These are phyloP conservation scores for Drosophila stalkeri DNA, from an alignment of 2,888 invertebrate species.

Conservation along the genomic window DNA sequence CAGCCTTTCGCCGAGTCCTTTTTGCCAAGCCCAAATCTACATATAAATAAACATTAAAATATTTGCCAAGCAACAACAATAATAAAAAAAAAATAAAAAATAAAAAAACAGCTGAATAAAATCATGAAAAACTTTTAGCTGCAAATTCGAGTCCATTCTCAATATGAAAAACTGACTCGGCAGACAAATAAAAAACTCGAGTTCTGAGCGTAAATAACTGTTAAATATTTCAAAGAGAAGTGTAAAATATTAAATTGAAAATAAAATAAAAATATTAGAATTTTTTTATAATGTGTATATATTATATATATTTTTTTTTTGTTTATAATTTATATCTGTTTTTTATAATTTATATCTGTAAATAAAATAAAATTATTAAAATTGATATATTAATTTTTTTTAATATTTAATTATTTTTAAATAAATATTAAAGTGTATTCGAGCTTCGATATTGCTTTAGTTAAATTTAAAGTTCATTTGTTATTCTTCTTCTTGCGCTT, in stretches of 20 bases:
- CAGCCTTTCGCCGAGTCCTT: slow-evolving; percentile 58
- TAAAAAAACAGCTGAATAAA: slow-evolving; percentile 24
- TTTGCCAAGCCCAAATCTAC: slow-evolving; percentile 70
- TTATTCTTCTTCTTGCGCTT: slow-evolving; percentile 18
- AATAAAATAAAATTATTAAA: no score
- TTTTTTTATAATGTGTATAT: no score
- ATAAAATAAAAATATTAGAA: not conserved
- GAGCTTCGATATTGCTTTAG: slow-evolving; percentile 1
- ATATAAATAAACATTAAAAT: slow-evolving; percentile 84
- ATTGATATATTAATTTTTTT: not conserved
- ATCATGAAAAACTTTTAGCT: slow-evolving; percentile 24
- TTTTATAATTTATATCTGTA: no score
- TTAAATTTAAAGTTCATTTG: slow-evolving; percentile 19
- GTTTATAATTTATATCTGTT: no score
- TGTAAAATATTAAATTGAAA: not conserved
- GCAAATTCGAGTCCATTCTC: slow-evolving; percentile 27
- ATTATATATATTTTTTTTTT: no score
- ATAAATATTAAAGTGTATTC: slow-evolving; percentile 24
- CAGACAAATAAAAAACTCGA: not conserved
- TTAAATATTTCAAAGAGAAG: not conserved
- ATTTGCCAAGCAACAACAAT: slow-evolving; percentile 55
- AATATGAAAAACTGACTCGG: slow-evolving; percentile 15
- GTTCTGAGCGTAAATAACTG: not conserved
- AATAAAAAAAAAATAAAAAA: slow-evolving; percentile 20
- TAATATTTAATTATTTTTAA: no score